Percentiles rank a stretch among this genome's conserved stretches.
These are phyloP conservation scores for Aporophyla lueneburgensis DNA, from an alignment of 2,888 invertebrate genomes.

Conservation along the genomic window DNA sequence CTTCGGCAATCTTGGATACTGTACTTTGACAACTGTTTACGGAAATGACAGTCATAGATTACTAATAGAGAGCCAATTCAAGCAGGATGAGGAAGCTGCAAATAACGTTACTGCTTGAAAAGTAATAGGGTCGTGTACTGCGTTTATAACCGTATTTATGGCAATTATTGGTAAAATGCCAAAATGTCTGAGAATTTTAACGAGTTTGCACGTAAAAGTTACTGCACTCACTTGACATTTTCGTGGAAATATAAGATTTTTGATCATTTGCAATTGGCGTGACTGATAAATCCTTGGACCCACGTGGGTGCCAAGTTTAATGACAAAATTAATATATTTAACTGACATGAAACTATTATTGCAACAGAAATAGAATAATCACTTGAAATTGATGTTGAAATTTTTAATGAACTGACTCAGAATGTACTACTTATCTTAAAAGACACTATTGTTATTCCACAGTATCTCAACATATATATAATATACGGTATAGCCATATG, in stretches of 20 bases:
- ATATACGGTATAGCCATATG: background rate
- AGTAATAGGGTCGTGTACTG: slow-evolving; percentile 55
- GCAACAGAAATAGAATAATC: background rate
- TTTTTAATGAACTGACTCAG: background rate
- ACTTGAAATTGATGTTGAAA: background rate
- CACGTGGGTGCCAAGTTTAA: slow-evolving; percentile 16
- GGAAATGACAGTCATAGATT: slow-evolving; percentile 65
- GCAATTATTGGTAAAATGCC: slow-evolving; percentile 74
- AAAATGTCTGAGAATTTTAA: slow-evolving; percentile 79
- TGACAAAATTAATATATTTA: slow-evolving; percentile 12
- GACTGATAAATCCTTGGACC: slow-evolving; percentile 12
- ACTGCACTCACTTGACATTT: slow-evolving; percentile 52
- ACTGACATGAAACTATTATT: slow-evolving; percentile 4
- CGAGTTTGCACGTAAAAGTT: slow-evolving; percentile 64
- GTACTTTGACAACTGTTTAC: slow-evolving; percentile 61
- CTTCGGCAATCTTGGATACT: slow-evolving; percentile 46
- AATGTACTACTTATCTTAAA: background rate
- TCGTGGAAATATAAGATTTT: slow-evolving; percentile 44
- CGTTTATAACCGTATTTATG: slow-evolving; percentile 64
- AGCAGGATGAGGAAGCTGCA: slow-evolving; percentile 48
- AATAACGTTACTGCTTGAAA: slow-evolving; percentile 52
- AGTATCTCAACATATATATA: background rate
- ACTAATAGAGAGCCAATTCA: slow-evolving; percentile 56
- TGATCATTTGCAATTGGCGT: slow-evolving; percentile 38
- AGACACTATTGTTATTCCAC: background rate